These are phyloP conservation scores for Microtus montanus DNA, from an alignment of 2,113 vertebrate species.

Conservation along the genomic window DNA sequence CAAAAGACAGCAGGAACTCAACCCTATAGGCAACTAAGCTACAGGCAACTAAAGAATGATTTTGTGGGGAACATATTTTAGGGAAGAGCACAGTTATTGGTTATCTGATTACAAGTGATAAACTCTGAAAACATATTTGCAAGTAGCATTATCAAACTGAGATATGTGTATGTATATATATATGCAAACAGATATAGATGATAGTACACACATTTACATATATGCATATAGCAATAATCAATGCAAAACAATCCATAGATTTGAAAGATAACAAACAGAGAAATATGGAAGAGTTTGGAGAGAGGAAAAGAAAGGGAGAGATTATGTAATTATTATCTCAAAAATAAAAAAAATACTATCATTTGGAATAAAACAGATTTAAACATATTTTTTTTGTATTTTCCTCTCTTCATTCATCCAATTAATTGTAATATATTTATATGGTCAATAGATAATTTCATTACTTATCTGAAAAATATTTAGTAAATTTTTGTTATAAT, in stretches of 20 bases:
- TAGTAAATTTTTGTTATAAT: background rate
- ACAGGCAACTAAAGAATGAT: background rate
- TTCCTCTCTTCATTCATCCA: background rate
- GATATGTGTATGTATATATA: too few species aligned
- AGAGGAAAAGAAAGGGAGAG: background rate
- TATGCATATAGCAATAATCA: background rate
- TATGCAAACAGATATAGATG: too few species aligned
- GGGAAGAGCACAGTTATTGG: background rate
- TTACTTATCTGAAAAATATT: background rate
- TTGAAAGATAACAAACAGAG: background rate
- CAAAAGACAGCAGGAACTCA: background rate
- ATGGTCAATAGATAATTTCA: background rate
- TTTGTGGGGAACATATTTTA: too few species aligned
- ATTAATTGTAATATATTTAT: background rate
- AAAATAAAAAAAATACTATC: background rate
- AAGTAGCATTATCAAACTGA: background rate
- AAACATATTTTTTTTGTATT: constrained; percentile 6
- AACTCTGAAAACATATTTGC: background rate
- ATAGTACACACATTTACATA: background rate
- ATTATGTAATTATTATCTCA: background rate
- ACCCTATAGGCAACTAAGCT: too few species aligned
- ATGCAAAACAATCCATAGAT: background rate
- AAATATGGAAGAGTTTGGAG: background rate
- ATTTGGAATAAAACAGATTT: background rate
- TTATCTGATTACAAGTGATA: background rate